A percentile compares a stretch with the other conserved stretches of the same genome.
These are phyloP conservation scores for Troides oblongomaculatus DNA, from an alignment of 2,888 invertebrate species.

Conservation along the genomic window DNA sequence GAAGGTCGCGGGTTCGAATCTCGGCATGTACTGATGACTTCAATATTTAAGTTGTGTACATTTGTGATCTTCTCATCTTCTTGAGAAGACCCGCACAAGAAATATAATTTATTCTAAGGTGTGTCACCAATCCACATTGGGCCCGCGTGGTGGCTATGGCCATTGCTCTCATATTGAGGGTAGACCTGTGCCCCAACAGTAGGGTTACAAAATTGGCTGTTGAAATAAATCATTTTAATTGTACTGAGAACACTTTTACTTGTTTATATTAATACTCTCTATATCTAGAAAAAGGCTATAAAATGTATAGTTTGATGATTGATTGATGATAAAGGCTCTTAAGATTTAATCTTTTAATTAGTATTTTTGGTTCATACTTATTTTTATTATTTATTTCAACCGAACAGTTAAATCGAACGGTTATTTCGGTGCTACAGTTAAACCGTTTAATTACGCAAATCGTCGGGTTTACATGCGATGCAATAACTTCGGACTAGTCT, in stretches of 20 bases:
- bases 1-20: too few relatives aligned
- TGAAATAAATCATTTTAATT: background rate
- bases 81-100: too few relatives aligned
- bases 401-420: slow-evolving; percentile 25
- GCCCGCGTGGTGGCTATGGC: too few relatives aligned
- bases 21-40: too few relatives aligned
- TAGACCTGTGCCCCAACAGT: too few relatives aligned
- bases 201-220: too few relatives aligned
- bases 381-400: background rate
- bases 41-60: too few relatives aligned
- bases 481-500: background rate
- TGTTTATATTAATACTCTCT: background rate
- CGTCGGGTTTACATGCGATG: background rate
- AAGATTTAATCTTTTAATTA: background rate
- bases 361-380: background rate
- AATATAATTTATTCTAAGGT: too few relatives aligned
- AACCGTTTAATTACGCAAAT: background rate
- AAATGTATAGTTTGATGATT: too few relatives aligned
- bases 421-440: slow-evolving; percentile 31
- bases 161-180: too few relatives aligned
- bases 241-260: background rate
- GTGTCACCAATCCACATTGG: too few relatives aligned
- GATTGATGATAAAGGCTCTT: background rate
- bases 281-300: background rate
- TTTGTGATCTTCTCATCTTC: too few relatives aligned